Evolutionary conservation across 92 coral and sea anemone genomes (phyloP), one percentile per base, ranked within the genome.

Genomic region (Parazoanthus darwini): DNA sequence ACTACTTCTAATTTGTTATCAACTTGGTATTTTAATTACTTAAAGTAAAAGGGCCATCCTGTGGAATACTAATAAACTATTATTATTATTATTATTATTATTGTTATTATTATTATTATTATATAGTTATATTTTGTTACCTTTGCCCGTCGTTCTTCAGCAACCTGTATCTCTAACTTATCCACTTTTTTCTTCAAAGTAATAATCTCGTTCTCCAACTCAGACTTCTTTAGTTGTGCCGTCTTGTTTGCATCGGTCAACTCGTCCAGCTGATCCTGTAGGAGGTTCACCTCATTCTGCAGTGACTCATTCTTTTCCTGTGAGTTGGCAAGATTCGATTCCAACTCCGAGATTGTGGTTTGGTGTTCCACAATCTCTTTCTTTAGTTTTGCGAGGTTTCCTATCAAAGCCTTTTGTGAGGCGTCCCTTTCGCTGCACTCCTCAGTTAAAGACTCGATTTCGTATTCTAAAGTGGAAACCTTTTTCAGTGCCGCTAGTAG

Each of bases 401-500:
- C 92, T 80, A 92, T 96, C 43, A 93, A 88, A 39, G 82, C 80
- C 74, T 78, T 91, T 82, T 92, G 90, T 37, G 96, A 89, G 72
- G 77, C 92, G 74, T 86, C 89, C 46, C 90, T 93, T 26, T 92
- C 94, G 48, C 85, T 74, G 63, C 92, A 89, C 36, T 86, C 89
- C 67, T 95, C 98, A 71, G 70, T 88, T 59, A 93, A 91, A 7
- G 94, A 83, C 78, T 90, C 91, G 25, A 95, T 43, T 66, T 95
- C 96, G 80, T 95, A 94, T 43, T 95, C 98, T 50, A 95, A 88
- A 6, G 92, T 87, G 6, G 98, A 93, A 42, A 95, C 98, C 70
- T 91, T 95, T 85, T 95, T 95, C 79, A 95, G 74, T 16, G 98
- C 98, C 26, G 96, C 96, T 22, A 95, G 86, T 38, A 95, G 96